These are phyloP conservation scores for Emmelina monodactyla DNA, from an alignment of 2,888 invertebrate species.

Conservation along the genomic window DNA sequence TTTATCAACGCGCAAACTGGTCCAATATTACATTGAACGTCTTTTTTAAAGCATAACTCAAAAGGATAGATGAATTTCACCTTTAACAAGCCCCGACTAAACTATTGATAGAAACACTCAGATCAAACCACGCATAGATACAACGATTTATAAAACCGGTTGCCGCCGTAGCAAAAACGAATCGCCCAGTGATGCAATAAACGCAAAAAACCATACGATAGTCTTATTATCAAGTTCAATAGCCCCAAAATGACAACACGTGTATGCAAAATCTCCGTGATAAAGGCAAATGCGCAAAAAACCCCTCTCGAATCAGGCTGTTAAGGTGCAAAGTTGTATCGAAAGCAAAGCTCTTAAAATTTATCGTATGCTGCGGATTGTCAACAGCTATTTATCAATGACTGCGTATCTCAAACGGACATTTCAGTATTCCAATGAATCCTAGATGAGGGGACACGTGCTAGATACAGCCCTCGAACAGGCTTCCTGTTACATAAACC, in stretches of 20 bases:
- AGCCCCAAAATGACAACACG: conserved; percentile 57
- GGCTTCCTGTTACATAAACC: no score
- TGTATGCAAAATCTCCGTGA: conserved; percentile 56
- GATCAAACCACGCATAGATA: not conserved
- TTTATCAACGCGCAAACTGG: conserved; percentile 43
- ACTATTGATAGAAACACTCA: no score
- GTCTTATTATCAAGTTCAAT: conserved; percentile 65
- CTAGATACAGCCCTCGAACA: no score
- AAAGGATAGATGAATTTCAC: no score
- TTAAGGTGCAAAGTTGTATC: conserved; percentile 52
- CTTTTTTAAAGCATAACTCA: no score
- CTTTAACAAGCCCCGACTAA: no score
- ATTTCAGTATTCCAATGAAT: not conserved
- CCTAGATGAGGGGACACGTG: no score
- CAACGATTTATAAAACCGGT: conserved; percentile 2
- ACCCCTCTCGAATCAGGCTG: conserved; percentile 32
- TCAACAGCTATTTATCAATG: conserved; percentile 57
- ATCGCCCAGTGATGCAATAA: conserved; percentile 52
- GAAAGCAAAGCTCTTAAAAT: conserved; percentile 30
- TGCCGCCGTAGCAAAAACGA: conserved; percentile 24
- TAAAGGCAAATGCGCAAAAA: conserved; percentile 38
- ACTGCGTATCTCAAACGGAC: conserved; percentile 22
- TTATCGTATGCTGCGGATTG: conserved; percentile 46
- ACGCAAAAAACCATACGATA: conserved; percentile 47
- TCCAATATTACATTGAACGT: not conserved